A percentile compares a stretch with the other conserved stretches of the same genome.
Evolutionary conservation across 2,113 vertebrate species (phyloP).

Genomic region (Coracopsis vasa): DNA sequence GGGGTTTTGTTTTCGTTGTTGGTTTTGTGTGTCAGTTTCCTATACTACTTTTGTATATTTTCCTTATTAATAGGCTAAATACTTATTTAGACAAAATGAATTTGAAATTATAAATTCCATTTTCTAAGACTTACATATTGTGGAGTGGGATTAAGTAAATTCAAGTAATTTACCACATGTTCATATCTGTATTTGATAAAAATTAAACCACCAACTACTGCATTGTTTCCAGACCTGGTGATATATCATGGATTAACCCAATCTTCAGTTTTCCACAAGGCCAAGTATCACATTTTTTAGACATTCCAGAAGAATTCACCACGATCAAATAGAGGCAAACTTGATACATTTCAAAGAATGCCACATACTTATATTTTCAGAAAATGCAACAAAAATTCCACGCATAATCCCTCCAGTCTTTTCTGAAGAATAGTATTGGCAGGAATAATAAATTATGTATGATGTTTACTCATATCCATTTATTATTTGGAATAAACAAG

Average conservation of each 20-base stretch:
- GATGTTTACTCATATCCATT: neutral
- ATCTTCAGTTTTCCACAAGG: neutral
- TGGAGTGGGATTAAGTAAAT: neutral
- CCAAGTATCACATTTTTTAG: neutral
- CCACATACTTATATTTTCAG: neutral
- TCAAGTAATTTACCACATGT: neutral
- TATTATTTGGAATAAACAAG: neutral
- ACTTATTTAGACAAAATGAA: neutral
- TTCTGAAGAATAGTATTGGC: neutral
- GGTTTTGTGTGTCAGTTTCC: neutral
- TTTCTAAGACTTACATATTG: neutral
- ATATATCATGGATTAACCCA: neutral
- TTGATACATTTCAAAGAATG: neutral
- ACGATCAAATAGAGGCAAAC: neutral
- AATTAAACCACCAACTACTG: neutral
- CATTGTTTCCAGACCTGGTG: neutral
- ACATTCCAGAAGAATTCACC: neutral
- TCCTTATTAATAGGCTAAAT: neutral
- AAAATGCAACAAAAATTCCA: neutral
- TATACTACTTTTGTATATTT: neutral
- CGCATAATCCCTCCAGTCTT: fast-evolving
- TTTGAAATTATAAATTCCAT: neutral
- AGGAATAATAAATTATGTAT: neutral
- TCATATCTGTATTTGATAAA: neutral
- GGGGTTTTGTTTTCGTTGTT: neutral